Evolutionary conservation across 2,797 vertebrate genomes (phyloP), one percentile per base, ranked within the genome.

Genomic region (Melanotaenia nigrans): DNA sequence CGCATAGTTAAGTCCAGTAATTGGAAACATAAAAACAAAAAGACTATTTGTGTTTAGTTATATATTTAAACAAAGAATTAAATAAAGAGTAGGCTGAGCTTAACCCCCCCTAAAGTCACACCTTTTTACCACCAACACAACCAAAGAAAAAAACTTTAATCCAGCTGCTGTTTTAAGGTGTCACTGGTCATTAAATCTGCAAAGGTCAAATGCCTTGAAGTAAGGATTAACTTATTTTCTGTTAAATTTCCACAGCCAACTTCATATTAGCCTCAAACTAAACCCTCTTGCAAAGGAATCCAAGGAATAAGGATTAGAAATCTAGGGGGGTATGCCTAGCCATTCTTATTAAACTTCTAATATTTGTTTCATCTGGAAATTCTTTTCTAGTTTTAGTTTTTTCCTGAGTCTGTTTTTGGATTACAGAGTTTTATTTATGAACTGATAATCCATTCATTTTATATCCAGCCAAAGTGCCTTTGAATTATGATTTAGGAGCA

Each of bases 151-250:
- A 14, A 61, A 54, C 60, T 68, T 47, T 1, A 24, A 9, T 24
- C 66, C 13, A 40, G 63, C 40, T 35, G 28, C 3, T 5, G 2
- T 53, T 82, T 72, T 3, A 54, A 4, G 28, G 32, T 67, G 78
- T 68, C 33, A 61, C 59, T 33, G 11, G 36, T 68, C 10, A 11
- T 58, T 68, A 78, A 75, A 84, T 78, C 78, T n/a, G 47, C 54
- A 4, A 1, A 1, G 73, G 73, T 87, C 38, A 84, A 80, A 80
- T 45, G 30, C 57, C 63, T 78, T 68, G 12, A 71, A 65, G 45
- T 28, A 4, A 71, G 64, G 71, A 88, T 88, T 61, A 67, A 38
- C 53, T 74, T 70, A 40, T 28, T 78, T 73, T 59, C 51, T 51
- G 20, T 67, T 82, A 65, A 75, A 58, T 65, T 53, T 13, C 61